Base-by-base conservation (phyloP, 53 echinoderm and acorn worm genomes). In the Luidia sarsii region DNA sequence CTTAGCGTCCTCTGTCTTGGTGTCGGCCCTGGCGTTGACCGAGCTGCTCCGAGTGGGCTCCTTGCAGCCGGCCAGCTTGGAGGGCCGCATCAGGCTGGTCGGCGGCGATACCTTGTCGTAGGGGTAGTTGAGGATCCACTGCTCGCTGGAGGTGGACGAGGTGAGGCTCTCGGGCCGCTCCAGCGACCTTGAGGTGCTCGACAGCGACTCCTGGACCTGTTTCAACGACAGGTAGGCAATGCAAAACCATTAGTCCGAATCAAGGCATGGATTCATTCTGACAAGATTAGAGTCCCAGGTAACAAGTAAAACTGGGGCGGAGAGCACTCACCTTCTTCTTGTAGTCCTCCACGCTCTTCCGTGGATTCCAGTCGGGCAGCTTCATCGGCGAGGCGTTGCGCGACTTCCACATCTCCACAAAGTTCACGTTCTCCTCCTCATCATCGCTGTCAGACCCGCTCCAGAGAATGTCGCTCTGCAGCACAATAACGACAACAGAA, bases 371-470 rank as follows among this genome's bases (percentile, higher is more conserved):
- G 34, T 84, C 87, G 13, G 91, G 87, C 29, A 91, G 80, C 37
- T 88, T 91, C 32, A 87, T 80, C 35, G 89, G 89, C 18, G 95
- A 74, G 14, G 87, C 57, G 49, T 84, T 66, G 33, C 94, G 60
- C 1, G 91, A 71, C 72, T 92, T 91, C 92, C 91, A 95, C 95
- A 95, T 92, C 50, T 92, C 95, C 39, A 95, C 89, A 89, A 92
- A 95, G 70, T 95, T 91, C 1, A 92, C 84, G 32, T 79, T 83
- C 36, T 83, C 89, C 46, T 82, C 91, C 48, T 94, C 94, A 11
- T 83, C 83, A 9, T 92, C 92, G 14, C 87, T 89, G 49, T 94
- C 91, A 11, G 94, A 89, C 20, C 88, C 91, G 43, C 90, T 90
- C 49, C 92, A 95, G 55, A 95, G 48, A 34, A 92, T 71, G 3